Evolutionary conservation across 1,140 invertebrate species (phyloP).

Genomic region (Apocrypta bakeri): DNA sequence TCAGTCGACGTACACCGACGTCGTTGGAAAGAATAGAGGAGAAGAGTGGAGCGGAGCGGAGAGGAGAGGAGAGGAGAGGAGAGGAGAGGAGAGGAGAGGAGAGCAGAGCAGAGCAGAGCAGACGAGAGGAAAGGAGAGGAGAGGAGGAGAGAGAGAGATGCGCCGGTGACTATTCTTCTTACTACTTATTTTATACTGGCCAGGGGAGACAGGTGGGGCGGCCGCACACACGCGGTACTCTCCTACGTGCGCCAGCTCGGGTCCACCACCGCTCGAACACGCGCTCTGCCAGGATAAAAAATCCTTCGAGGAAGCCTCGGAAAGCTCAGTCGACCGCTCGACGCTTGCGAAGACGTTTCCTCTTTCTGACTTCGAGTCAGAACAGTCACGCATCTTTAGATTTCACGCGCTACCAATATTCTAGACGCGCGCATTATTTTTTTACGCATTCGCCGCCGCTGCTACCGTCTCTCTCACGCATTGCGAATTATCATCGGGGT

Average conservation of each 20-base stretch:
- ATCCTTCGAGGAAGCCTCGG: slow-evolving; percentile 40
- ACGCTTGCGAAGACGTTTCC: slow-evolving; percentile 16
- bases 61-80: too few species aligned
- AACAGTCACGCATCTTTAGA: too few species aligned
- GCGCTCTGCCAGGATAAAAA: slow-evolving; percentile 53
- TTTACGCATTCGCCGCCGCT: slow-evolving; percentile 33
- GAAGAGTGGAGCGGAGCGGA: too few species aligned
- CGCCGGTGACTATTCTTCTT: too few species aligned
- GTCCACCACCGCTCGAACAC: background rate
- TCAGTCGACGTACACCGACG: background rate
- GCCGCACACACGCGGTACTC: background rate
- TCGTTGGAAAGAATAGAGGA: background rate
- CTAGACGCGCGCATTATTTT: background rate
- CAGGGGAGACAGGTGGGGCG: too few species aligned
- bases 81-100: too few species aligned
- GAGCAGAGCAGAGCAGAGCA: too few species aligned
- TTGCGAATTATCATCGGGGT: background rate
- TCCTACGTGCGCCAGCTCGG: background rate
- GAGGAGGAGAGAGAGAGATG: slow-evolving; percentile 1
- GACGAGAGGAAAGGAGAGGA: too few species aligned
- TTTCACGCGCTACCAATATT: too few species aligned
- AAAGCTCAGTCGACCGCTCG: slow-evolving; percentile 50
- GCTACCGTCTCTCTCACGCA: slow-evolving; percentile 10
- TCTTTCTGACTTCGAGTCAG: background rate
- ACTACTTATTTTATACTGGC: background rate